Evolutionary conservation across 2,113 vertebrate species (phyloP).

Genomic region (Acrocephalus kingi): DNA sequence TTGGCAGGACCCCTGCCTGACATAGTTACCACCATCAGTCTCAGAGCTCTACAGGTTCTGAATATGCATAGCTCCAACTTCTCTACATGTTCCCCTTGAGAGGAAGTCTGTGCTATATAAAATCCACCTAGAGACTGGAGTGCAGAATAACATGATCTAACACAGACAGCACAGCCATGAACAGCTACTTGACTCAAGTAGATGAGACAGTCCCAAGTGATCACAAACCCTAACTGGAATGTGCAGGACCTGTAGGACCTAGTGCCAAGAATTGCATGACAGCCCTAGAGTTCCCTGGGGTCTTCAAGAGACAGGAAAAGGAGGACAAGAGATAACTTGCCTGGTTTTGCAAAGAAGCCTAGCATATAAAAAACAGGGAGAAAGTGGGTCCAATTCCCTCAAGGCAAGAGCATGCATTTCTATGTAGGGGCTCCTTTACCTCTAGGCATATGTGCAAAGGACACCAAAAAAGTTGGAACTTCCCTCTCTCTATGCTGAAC

Average conservation of each 20-base stretch:
- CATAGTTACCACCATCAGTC: background rate
- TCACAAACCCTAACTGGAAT: background rate
- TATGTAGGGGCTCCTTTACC: background rate
- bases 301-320: background rate
- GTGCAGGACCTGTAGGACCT: background rate
- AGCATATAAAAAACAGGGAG: background rate
- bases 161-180: background rate
- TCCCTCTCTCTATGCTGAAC: background rate
- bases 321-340: background rate
- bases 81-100: background rate
- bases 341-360: background rate
- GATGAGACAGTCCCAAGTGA: background rate
- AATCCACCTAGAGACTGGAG: background rate
- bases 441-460: background rate
- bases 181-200: background rate
- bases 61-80: background rate
- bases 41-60: background rate
- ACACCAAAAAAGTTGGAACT: background rate
- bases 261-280: background rate
- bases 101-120: background rate
- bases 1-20: background rate
- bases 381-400: background rate
- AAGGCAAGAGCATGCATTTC: background rate
- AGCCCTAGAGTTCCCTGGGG: rapidly evolving
- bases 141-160: background rate